Evolutionary conservation across 2,797 vertebrate species (phyloP), one percentile per base, ranked within the genome.

Genomic region (Bryconaethiops microstoma): DNA sequence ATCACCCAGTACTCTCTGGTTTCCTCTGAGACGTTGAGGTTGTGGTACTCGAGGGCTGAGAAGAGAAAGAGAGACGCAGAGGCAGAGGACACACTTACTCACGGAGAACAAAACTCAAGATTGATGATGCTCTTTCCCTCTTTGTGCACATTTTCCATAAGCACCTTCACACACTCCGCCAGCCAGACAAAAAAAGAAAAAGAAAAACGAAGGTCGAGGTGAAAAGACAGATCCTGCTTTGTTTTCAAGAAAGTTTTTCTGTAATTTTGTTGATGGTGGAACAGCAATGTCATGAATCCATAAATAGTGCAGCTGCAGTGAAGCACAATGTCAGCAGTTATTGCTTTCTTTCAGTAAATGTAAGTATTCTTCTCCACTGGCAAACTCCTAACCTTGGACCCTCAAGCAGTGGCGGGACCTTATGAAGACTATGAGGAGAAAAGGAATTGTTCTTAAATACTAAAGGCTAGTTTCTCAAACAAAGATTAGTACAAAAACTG

Each of bases 1-100:
- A 95, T 96, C 82, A 99, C 96, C 98, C 98, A 99, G 78, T 95
- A 97, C 91, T 94, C 95, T 91, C 94, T 96, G 55, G 97, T 99
- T 72, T 95, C 94, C 76, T 92, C 91, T 0, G 98, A 99, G 1
- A 95, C 96, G 90, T 99, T 97, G 67, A 99, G 96, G 89, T 97
- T 98, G 87, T 97, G 96, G 85, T 99, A 99, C 89, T 98, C 96
- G 81, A 99, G 91, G 0, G 98, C 98, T 99, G 90, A 54, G 64
- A 81, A 35, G 78, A 21, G 75, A 8, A 80, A 16, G 25, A 77
- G 68, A 85, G 29, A 89, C 19, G 79, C 48, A 79, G 12, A 79
- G 57, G 23, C 7, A 42, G 42, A 79, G 35, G 19, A 12, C 12
- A 65, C 52, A 48, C 29, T 77, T 64, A 81, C 64, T 48, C 2